A percentile compares a stretch with the other conserved stretches of the same genome.
Evolutionary conservation across 2,888 invertebrate species (phyloP).

Genomic region (Oscheius onirici): DNA sequence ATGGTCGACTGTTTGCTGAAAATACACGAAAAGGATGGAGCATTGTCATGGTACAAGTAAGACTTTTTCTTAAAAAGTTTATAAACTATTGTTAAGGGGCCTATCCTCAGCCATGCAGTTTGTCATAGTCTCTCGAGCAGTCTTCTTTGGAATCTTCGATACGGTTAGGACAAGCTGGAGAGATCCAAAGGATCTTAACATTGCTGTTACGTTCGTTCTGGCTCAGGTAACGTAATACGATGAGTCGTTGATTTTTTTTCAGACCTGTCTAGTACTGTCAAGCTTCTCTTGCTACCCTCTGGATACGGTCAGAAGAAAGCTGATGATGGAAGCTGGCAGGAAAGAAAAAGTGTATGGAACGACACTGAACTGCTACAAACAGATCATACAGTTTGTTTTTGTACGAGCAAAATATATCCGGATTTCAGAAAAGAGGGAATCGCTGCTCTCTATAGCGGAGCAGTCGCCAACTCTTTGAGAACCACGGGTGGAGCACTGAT

Average conservation of each 20-base stretch:
- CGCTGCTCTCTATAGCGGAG: slow-evolving; percentile 60
- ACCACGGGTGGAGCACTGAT: slow-evolving; percentile 66
- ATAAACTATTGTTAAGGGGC: slow-evolving; percentile 75
- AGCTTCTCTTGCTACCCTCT: slow-evolving; percentile 64
- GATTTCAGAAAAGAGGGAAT: slow-evolving; percentile 58
- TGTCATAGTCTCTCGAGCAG: slow-evolving; percentile 86
- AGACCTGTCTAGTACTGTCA: slow-evolving; percentile 60
- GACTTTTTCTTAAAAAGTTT: neutral
- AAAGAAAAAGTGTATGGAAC: slow-evolving; percentile 50
- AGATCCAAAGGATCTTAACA: slow-evolving; percentile 88
- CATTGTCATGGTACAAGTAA: slow-evolving; percentile 83
- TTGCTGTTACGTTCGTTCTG: slow-evolving; percentile 88
- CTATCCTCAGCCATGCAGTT: slow-evolving; percentile 94
- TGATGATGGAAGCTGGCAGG: slow-evolving; percentile 67
- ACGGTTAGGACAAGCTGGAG: slow-evolving; percentile 88
- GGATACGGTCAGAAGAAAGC: slow-evolving; percentile 65
- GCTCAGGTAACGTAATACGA: slow-evolving; percentile 53
- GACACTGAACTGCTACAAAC: slow-evolving; percentile 58
- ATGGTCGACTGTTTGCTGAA: slow-evolving; percentile 86
- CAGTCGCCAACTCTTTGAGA: slow-evolving; percentile 62
- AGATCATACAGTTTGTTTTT: slow-evolving; percentile 44
- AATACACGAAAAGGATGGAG: slow-evolving; percentile 82
- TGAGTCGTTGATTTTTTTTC: slow-evolving; percentile 23
- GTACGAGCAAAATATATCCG: neutral
- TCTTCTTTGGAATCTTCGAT: slow-evolving; percentile 95